These are phyloP conservation scores for Thaumatotibia leucotreta DNA, from an alignment of 1,140 invertebrate genomes.

Conservation along the genomic window DNA sequence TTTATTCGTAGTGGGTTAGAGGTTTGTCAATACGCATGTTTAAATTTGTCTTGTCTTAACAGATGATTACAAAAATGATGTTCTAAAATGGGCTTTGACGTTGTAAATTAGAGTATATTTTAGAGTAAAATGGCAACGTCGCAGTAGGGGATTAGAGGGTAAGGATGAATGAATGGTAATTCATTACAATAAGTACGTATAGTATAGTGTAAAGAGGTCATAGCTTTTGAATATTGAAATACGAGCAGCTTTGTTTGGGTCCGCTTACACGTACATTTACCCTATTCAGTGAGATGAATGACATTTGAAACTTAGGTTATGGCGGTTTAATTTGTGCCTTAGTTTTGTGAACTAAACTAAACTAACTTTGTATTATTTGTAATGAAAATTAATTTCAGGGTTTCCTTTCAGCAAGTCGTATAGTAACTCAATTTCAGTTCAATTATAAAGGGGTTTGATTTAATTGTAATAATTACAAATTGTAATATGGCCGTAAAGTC, in stretches of 20 bases:
- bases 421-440: background rate
- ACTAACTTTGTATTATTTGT: background rate
- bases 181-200: constrained; percentile 2
- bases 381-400: background rate
- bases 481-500: no score
- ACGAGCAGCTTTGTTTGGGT: background rate
- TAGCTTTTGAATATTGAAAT: constrained; percentile 12
- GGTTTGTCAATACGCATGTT: background rate
- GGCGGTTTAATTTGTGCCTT: background rate
- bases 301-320: background rate
- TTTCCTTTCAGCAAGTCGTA: background rate
- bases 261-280: background rate
- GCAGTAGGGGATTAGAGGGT: constrained; percentile 12
- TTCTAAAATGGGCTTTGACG: background rate
- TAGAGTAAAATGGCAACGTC: background rate
- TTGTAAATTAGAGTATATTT: background rate
- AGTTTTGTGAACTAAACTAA: background rate
- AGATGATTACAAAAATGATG: background rate
- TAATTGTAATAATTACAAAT: no score
- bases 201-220: constrained; percentile 7
- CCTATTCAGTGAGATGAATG: background rate
- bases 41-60: background rate
- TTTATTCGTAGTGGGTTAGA: background rate
- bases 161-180: constrained; percentile 2
- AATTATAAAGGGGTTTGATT: no score